Evolutionary conservation across 2,113 vertebrate species (phyloP), one percentile per base, ranked within the genome.

Genomic region (Eudyptes chrysolophus): DNA sequence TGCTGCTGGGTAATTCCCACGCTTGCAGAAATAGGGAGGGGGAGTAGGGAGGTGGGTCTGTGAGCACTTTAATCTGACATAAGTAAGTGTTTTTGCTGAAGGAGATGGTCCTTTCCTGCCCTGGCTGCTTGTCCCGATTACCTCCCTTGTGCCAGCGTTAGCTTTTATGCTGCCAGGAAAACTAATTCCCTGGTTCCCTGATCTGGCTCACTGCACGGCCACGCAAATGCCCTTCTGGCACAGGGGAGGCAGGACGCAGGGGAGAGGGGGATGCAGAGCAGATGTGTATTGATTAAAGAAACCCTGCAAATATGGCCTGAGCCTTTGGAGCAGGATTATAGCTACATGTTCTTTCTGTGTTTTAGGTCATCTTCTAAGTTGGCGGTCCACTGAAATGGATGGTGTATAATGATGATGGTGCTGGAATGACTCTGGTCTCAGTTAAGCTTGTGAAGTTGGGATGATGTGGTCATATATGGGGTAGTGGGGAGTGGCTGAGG

Each of bases 61-160:
- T 52, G 94, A 71, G 54, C 51, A 32, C 90, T 94, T 93, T 44
- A 83, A 83, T 95, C 92, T 94, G 89, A 71, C 66, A 54, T 65
- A 71, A 93, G 38, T 51, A 66, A 0, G 32, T 93, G 81, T 64
- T 92, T 89, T 71, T 95, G 96, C 84, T 94, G 87, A 79, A 87
- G 78, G 84, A 84, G 78, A 89, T 76, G 82, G 96, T 95, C 78
- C 78, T 83, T 92, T 85, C 34, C 84, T 94, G 94, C 92, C 49
- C 68, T 78, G 91, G 58, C 91, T 94, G 71, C 94, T 89, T 76
- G 78, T 94, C 78, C 78, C 1, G 1, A 20, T 92, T 93, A 19
- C 90, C 70, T 97, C 82, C 70, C 70, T 87, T 60, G 84, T 95
- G 84, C 92, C 93, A 93, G 96, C 2, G 0, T 40, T 78, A 22